phyloP scores from a whole-genome alignment of 2,113 vertebrate species.

The Stegostoma tigrinum region DNA sequence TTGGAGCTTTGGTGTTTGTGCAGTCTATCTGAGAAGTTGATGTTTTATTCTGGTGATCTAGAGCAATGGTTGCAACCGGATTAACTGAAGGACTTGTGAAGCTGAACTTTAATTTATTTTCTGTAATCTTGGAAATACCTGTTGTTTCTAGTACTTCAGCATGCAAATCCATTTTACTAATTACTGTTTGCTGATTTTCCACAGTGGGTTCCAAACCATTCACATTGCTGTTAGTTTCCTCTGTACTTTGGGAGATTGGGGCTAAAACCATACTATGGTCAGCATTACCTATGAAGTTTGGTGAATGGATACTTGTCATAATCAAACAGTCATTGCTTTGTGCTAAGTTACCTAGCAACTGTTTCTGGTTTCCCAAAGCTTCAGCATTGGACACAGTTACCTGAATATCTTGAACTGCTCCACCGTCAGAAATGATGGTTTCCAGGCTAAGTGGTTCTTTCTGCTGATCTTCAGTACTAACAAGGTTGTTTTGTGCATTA shows the following conservation, averaged over 20 bases:
- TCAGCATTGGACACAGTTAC: background rate
- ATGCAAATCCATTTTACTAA: background rate
- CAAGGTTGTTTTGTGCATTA: background rate
- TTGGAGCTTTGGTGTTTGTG: slow-evolving; percentile 55
- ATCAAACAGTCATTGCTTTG: background rate
- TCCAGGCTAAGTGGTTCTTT: background rate
- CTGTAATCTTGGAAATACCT: background rate
- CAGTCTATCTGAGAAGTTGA: slow-evolving; percentile 58
- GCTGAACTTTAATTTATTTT: background rate
- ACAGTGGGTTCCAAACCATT: background rate
- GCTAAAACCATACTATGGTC: background rate
- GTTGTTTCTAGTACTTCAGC: background rate
- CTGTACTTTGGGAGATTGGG: background rate
- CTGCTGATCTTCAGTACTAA: background rate
- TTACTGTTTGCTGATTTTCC: background rate
- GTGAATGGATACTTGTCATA: background rate
- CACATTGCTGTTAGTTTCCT: background rate
- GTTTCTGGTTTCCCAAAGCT: too few species aligned
- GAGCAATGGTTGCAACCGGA: slow-evolving; percentile 46
- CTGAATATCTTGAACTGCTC: background rate
- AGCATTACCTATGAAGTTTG: background rate
- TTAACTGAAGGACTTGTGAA: background rate
- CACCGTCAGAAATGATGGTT: background rate
- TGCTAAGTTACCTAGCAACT: background rate
- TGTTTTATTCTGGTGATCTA: slow-evolving; percentile 52